Percentiles rank a stretch among this genome's conserved stretches.
phyloP scores from a whole-genome alignment of 2,113 vertebrate genomes.

The Pomatorhinus ruficollis region DNA sequence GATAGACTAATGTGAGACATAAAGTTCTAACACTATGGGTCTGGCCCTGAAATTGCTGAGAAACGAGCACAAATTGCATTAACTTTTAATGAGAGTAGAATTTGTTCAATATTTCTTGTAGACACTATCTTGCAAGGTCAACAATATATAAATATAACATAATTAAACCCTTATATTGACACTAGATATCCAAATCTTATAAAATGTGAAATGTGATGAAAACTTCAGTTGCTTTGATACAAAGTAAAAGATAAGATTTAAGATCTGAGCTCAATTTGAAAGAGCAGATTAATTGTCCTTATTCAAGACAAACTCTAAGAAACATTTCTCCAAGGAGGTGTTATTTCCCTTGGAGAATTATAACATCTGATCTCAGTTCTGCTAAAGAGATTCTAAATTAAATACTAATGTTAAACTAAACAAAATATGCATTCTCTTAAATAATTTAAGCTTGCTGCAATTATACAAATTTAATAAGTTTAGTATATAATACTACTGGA shows the following conservation, averaged over 20 bases:
- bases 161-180: not conserved
- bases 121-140: not conserved
- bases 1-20: not conserved
- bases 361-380: not conserved
- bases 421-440: not conserved
- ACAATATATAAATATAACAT: not conserved
- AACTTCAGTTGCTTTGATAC: not conserved
- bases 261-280: not conserved
- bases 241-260: not conserved
- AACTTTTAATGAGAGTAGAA: not conserved
- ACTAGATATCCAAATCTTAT: not conserved
- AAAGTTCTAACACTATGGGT: not conserved
- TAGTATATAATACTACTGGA: not conserved
- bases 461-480: conserved; percentile 2
- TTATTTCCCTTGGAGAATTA: not conserved
- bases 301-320: not conserved
- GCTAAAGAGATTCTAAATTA: not conserved
- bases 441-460: not conserved
- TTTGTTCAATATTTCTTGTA: not conserved
- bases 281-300: not conserved
- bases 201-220: not conserved
- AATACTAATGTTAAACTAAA: conserved; percentile 2
- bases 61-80: not conserved
- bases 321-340: not conserved
- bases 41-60: not conserved